A percentile compares a stretch with the other conserved stretches of the same genome.
phyloP scores from a whole-genome alignment of 2,113 vertebrate genomes.

The Crotalus viridis region DNA sequence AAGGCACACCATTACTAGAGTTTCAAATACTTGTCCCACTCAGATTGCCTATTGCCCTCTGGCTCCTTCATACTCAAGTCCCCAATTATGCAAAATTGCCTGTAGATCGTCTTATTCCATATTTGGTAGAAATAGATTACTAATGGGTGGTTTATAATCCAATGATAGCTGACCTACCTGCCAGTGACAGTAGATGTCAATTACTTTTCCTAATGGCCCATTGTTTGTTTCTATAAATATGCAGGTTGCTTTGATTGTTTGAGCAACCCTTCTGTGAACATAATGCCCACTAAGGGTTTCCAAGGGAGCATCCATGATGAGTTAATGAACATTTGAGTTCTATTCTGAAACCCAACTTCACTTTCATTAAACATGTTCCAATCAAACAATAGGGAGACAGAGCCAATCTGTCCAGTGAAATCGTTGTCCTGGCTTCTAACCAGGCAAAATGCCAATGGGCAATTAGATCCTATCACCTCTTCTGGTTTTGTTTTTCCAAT shows the following conservation, averaged over 20 bases:
- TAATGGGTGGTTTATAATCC: neutral
- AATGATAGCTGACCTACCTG: slow-evolving; percentile 1
- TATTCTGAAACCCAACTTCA: slow-evolving; percentile 3
- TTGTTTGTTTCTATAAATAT: neutral
- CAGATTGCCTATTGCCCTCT: slow-evolving; percentile 25
- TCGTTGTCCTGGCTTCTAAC: neutral
- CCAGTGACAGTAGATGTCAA: neutral
- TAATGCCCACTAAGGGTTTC: neutral
- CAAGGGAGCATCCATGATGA: neutral
- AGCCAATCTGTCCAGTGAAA: neutral
- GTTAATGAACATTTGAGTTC: neutral
- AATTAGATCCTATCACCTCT: neutral
- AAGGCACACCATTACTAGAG: neutral
- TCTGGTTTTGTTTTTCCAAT: neutral
- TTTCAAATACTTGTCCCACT: slow-evolving; percentile 34
- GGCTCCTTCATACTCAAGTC: neutral
- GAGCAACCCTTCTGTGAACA: neutral
- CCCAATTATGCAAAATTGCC: slow-evolving; percentile 1
- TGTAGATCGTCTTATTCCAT: neutral
- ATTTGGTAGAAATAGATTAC: neutral
- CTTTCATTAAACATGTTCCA: neutral
- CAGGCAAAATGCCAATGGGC: neutral
- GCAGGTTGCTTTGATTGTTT: neutral
- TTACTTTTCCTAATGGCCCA: neutral
- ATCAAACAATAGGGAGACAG: neutral